Evolutionary conservation across 2,797 vertebrate genomes (phyloP), one percentile per base, ranked within the genome.

Genomic region (Dendrocincla tyrannina): DNA sequence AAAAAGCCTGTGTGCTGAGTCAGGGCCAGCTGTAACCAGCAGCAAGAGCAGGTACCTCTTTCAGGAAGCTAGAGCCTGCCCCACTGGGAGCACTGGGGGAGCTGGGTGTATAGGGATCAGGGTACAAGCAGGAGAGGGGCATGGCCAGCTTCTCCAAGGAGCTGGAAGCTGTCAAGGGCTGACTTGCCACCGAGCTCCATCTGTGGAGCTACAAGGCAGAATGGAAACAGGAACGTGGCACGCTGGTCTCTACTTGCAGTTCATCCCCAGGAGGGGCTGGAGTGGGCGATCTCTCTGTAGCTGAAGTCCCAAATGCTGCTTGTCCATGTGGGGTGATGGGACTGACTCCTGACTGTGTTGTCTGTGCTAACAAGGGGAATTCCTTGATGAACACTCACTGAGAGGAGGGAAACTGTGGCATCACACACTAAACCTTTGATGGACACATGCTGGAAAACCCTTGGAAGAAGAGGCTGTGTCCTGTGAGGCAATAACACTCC

Each of bases 31-130:
- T 11, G 67, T 7, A 25, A 37, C 22, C 49, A 5, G 66, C 35
- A n/a, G 76, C 22, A 17, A 2, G 13, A 10, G 3, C 19, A 14
- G 22, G 50, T 56, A 98, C 97, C 98, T 98, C 96, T 53, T 94
- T 94, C 49, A 95, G 76, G 86, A 86, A 66, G 60, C 35, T 58
- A 37, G 94, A 69, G 1, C 93, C 91, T 9, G 66, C 85, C 66
- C 60, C 16, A 25, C 74, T 96, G 70, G 30, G 84, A 17, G 89
- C 76, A 22, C 90, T 41, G 39, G 91, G 95, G 9, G 92, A 88
- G 4, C 98, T 98, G 9, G 99, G 99, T 1, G 97, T 98, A 91
- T 97, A 98, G 72, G 99, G 99, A 80, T 98, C 98, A 1, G 98
- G 97, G 9, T 98, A 98, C 76, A 99, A 95, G 1, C 98, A 98